A percentile compares a stretch with the other conserved stretches of the same genome.
phyloP scores from a whole-genome alignment of 2,888 invertebrate genomes.

The Drosophila dives region DNA sequence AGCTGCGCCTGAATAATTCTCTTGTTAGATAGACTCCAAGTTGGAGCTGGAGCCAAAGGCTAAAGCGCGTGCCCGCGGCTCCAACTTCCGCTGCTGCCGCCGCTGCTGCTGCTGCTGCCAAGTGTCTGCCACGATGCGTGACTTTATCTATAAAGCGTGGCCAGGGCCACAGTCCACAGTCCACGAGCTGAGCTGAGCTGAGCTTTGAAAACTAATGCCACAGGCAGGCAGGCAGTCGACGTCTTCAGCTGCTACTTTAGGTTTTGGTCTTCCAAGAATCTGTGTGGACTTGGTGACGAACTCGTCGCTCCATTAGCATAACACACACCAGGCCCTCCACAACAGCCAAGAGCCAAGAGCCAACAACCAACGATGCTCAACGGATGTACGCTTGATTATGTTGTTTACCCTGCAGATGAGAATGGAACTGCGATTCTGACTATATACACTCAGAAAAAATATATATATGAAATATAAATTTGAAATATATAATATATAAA shows the following conservation, averaged over 20 bases:
- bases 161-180: constrained; percentile 39
- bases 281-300: constrained; percentile 69
- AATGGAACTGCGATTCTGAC: constrained; percentile 21
- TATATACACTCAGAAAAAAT: not conserved
- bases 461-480: no score
- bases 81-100: constrained; percentile 67
- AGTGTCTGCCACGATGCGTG: constrained; percentile 70
- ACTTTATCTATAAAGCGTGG: constrained; percentile 65
- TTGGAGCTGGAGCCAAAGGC: constrained; percentile 17
- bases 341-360: not conserved
- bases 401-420: constrained; percentile 60
- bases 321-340: constrained; percentile 30
- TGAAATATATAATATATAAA: no score
- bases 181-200: constrained; percentile 25
- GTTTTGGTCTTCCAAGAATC: constrained; percentile 63
- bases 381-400: constrained; percentile 79
- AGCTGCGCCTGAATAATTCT: constrained; percentile 74
- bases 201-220: constrained; percentile 51
- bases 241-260: constrained; percentile 27
- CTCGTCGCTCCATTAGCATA: constrained; percentile 76
- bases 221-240: constrained; percentile 1
- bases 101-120: constrained; percentile 11
- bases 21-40: constrained; percentile 48
- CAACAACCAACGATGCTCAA: constrained; percentile 10
- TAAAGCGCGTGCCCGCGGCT: constrained; percentile 72